Percentiles rank a stretch among this genome's conserved stretches.
phyloP scores from a whole-genome alignment of 2,888 invertebrate species.

The Anarsia innoxiella region DNA sequence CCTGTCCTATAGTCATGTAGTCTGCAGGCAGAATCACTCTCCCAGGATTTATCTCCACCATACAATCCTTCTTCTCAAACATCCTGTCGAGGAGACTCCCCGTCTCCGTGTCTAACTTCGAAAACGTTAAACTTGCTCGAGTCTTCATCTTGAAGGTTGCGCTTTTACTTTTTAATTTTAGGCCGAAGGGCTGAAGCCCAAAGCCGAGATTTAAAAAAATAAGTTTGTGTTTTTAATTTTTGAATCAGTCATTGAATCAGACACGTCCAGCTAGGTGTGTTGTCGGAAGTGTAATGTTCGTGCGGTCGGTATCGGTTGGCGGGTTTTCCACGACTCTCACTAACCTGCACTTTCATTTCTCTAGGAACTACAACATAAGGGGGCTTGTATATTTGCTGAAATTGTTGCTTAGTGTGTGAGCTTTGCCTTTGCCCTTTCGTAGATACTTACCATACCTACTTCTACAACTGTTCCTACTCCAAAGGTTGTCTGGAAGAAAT shows the following conservation, averaged over 20 bases:
- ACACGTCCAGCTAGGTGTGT: conserved; percentile 22
- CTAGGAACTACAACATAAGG: conserved; percentile 17
- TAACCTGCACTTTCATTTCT: conserved; percentile 44
- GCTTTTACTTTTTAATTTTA: conserved; percentile 12
- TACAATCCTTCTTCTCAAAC: conserved; percentile 80
- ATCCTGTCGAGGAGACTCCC: conserved; percentile 78
- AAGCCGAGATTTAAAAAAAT: conserved; percentile 1
- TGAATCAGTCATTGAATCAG: conserved; percentile 8
- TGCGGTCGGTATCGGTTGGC: conserved; percentile 25
- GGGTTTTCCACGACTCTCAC: conserved; percentile 43
- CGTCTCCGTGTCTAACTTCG: conserved; percentile 75
- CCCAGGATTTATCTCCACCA: conserved; percentile 84
- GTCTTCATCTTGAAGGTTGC: conserved; percentile 45
- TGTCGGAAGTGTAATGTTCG: conserved; percentile 42
- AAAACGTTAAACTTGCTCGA: conserved; percentile 63
- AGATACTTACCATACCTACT: too few species aligned
- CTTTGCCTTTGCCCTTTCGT: too few species aligned
- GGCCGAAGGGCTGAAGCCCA: conserved; percentile 3
- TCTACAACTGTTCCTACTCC: too few species aligned
- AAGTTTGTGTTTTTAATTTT: conserved; percentile 9
- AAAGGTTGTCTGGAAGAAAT: too few species aligned
- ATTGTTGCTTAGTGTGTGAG: background rate
- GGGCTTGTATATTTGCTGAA: conserved; percentile 1
- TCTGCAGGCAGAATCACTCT: conserved; percentile 81
- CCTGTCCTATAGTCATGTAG: conserved; percentile 79